Percentiles rank a stretch among this genome's conserved stretches.
These are phyloP conservation scores for Machimus rusticus DNA, from an alignment of 2,888 invertebrate genomes.

Conservation along the genomic window DNA sequence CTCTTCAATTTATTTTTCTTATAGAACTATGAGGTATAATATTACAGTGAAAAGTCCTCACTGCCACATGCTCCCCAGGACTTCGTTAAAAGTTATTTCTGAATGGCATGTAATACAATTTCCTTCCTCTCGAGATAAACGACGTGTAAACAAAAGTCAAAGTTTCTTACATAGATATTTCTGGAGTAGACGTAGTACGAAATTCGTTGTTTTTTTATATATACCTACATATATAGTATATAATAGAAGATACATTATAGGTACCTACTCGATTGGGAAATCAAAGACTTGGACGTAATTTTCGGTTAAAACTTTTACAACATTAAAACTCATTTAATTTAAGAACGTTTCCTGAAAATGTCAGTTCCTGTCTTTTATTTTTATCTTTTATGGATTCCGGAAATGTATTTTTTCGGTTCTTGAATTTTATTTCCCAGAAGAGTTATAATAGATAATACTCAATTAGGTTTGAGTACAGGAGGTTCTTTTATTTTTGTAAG, in stretches of 20 bases:
- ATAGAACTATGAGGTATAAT: not conserved
- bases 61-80: not conserved
- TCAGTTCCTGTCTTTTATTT: not conserved
- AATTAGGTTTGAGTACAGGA: not conserved
- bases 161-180: not conserved
- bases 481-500: not conserved
- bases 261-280: not conserved
- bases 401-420: not conserved
- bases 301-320: not conserved
- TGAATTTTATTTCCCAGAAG: not conserved
- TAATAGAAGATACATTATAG: not conserved
- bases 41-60: not conserved
- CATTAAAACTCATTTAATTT: not conserved
- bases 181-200: not conserved
- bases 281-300: not conserved
- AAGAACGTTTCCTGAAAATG: not conserved
- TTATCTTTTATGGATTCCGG: not conserved
- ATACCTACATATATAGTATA: not conserved
- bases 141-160: not conserved
- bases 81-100: not conserved
- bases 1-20: not conserved
- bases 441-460: not conserved
- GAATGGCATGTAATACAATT: not conserved
- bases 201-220: not conserved
- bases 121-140: not conserved